Evolutionary conservation across 2,888 invertebrate species (phyloP).

Genomic region (Muschampia plurimacula): DNA sequence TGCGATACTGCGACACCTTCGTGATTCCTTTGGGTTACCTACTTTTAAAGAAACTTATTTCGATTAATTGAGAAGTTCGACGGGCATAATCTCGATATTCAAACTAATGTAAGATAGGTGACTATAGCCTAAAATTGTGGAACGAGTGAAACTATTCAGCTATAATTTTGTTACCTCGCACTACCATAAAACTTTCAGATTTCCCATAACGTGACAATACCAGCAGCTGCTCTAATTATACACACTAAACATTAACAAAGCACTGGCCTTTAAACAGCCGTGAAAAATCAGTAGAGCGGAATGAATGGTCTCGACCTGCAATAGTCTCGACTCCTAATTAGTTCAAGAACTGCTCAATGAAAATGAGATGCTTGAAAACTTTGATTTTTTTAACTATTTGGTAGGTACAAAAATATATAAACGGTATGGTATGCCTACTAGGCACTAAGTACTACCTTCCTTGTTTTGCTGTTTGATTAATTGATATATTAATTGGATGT

Average conservation of each 20-base stretch:
- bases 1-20: too few species aligned
- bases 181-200: not conserved
- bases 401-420: too few species aligned
- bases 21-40: too few species aligned
- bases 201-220: conserved; percentile 5
- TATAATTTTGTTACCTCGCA: not conserved
- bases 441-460: too few species aligned
- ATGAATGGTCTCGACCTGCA: conserved; percentile 22
- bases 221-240: conserved; percentile 25
- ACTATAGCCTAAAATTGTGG: too few species aligned
- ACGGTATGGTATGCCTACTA: too few species aligned
- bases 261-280: conserved; percentile 28
- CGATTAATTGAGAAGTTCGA: too few species aligned
- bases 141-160: not conserved
- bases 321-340: conserved; percentile 21
- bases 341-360: conserved; percentile 13
- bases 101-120: too few species aligned
- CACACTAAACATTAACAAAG: conserved; percentile 23
- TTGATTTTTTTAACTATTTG: not conserved
- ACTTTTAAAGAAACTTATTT: too few species aligned
- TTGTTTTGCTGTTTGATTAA: too few species aligned
- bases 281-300: conserved; percentile 34
- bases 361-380: conserved; percentile 8
- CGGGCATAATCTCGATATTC: too few species aligned
- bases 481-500: too few species aligned